Evolutionary conservation across 37 sponge, comb jelly and placozoan species (phyloP), one percentile per base, ranked within the genome.

Genomic region (Crambe crambe): DNA sequence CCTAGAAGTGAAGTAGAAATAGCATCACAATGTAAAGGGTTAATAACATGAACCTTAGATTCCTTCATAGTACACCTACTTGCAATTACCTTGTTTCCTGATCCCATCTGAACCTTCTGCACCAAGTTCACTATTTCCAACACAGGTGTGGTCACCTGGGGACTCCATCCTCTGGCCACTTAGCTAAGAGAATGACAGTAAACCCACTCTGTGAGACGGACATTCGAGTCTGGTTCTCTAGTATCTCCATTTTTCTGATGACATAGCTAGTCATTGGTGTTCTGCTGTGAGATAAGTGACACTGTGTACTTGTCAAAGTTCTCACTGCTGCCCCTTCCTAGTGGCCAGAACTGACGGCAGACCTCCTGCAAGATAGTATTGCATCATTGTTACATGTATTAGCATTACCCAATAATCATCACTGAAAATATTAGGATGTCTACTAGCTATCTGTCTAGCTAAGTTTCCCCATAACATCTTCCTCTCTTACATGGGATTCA

Each of bases 331-430:
- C 77, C 87, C 42, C 32, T 65, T 27, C 8, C 72, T 58, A 18
- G 42, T 12, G 89, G 89, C 89, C 89, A 88, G 41, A 83, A 88
- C 56, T 62, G 26, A 34, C 41, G 37, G 43, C 79, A 77, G 37
- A 37, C 17, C 38, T 88, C 89, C 83, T 78, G 41, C 34, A 66
- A 29, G 34, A 56, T 8, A n/a, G n/a, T n/a, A n/a, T n/a, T n/a
- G n/a, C n/a, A n/a, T n/a, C n/a, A n/a, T n/a, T n/a, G n/a, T n/a
- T n/a, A n/a, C n/a, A n/a, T n/a, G n/a, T n/a, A n/a, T 6, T 5
- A 64, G 9, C 23, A 21, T 18, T 12, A 47, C 42, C 30, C n/a
- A 27, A 10, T 25, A n/a, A n/a, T n/a, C n/a, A n/a, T n/a, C n/a
- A 69, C 9, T 26, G 29, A n/a, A 21, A n/a, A n/a, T 10, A n/a